phyloP scores from a whole-genome alignment of 2,888 invertebrate genomes.

The Terebella lapidaria region DNA sequence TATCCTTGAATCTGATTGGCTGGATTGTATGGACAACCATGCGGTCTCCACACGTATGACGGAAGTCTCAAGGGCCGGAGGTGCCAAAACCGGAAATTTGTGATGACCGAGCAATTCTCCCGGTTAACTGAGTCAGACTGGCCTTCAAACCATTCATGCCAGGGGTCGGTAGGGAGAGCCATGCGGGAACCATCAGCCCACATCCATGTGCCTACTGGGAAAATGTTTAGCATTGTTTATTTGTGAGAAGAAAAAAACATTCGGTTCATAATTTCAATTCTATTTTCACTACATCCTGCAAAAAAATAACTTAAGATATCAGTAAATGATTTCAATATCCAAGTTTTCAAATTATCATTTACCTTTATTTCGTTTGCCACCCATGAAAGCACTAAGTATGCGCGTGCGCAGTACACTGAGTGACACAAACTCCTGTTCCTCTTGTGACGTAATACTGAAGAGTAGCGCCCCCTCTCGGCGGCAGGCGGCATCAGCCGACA shows the following conservation, averaged over 20 bases:
- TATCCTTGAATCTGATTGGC: conserved; percentile 22
- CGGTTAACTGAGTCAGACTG: conserved; percentile 9
- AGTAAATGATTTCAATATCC: too few relatives aligned
- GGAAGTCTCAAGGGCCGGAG: conserved; percentile 7
- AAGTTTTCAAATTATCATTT: too few relatives aligned
- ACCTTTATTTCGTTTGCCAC: conserved; percentile 13
- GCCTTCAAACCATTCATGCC: conserved; percentile 16
- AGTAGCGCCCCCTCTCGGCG: conserved; percentile 10
- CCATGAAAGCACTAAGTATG: conserved; percentile 18
- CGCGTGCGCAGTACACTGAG: conserved; percentile 11
- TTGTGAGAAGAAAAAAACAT: too few relatives aligned
- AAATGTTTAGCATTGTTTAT: too few relatives aligned
- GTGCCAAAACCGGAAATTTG: conserved; percentile 21
- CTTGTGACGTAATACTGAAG: conserved; percentile 7
- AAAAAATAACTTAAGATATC: too few relatives aligned
- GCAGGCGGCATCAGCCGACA: conserved; percentile 1
- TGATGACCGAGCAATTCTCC: conserved; percentile 16
- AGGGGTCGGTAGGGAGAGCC: conserved; percentile 13
- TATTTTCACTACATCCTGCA: too few relatives aligned
- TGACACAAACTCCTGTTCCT: conserved; percentile 14
- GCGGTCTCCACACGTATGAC: conserved; percentile 17
- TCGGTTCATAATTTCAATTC: too few relatives aligned
- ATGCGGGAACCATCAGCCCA: conserved; percentile 16
- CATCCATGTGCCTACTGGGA: conserved; percentile 11
- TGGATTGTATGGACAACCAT: conserved; percentile 13